phyloP scores from a whole-genome alignment of 2,797 vertebrate species.

The Scolopax bukidnonensis region DNA sequence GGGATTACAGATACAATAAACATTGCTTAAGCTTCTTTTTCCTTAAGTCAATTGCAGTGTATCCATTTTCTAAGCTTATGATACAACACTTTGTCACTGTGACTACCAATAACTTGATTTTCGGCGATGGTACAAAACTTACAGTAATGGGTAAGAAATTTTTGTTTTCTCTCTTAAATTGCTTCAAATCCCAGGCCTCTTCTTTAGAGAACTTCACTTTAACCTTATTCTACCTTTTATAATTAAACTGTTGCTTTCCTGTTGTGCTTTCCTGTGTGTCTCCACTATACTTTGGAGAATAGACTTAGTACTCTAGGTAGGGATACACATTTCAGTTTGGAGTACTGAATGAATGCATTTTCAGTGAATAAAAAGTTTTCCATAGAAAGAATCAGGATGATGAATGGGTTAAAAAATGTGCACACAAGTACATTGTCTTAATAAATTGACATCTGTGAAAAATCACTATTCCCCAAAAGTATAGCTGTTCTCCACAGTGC shows the following conservation, averaged over 20 bases:
- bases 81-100: slow-evolving; percentile 35
- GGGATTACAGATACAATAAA: not conserved
- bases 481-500: not conserved
- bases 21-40: not conserved
- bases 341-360: not conserved
- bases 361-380: not conserved
- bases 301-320: slow-evolving; percentile 77
- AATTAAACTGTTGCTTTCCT: slow-evolving; percentile 8
- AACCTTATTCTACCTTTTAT: slow-evolving; percentile 16
- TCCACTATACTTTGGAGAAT: slow-evolving; percentile 69
- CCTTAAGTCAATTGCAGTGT: not conserved
- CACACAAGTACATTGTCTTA: not conserved
- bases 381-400: not conserved
- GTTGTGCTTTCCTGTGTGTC: slow-evolving; percentile 48
- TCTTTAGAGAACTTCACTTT: not conserved
- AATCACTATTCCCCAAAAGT: not conserved
- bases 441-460: not conserved
- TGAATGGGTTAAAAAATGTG: not conserved
- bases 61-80: not conserved
- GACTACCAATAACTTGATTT: not conserved
- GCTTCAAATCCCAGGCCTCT: not conserved
- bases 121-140: slow-evolving; percentile 69
- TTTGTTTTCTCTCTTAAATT: not conserved
- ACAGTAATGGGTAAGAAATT: slow-evolving; percentile 71
- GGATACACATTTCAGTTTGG: not conserved